Evolutionary conservation across 2,888 invertebrate genomes (phyloP), one percentile per base, ranked within the genome.

Genomic region (Hirtodrosophila duncani): DNA sequence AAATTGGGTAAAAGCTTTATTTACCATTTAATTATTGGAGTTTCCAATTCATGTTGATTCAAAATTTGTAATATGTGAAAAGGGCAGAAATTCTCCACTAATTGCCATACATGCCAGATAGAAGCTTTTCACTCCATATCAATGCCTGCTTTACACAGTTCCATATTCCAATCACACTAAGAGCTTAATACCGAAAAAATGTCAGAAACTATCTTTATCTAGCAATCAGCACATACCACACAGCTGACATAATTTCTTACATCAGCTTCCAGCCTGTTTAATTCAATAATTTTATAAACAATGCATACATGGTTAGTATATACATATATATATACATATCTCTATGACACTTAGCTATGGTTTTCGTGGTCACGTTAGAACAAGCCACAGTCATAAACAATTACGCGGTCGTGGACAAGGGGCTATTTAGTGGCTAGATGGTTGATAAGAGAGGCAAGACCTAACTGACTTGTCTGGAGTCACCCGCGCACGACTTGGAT

Each of bases 351-450:
- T 68, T 61, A 57, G 61, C 62, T 63, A 52, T 48, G 56, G 57
- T 62, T 52, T 39, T n/a, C n/a, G n/a, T n/a, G 59, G 65, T 61
- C 63, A 63, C 53, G 52, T 67, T 49, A 56, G 63, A 60, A 31
- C 60, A 51, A 43, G 33, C 46, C 29, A 44, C 13, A 46, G 37
- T 43, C 56, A 56, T 41, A 38, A 63, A 46, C 62, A 52, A 55
- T 43, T 57, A 55, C 31, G 51, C 49, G 50, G 56, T 57, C 52
- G 46, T 69, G 60, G 46, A 49, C 61, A 59, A 71, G 62, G 63
- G 49, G 44, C 52, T 46, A 53, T 57, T 74, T 70, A 39, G 48
- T n/a, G n/a, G n/a, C n/a, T 58, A 70, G 71, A 71, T 71, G 51
- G 21, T 30, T 44, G 71, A 71, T 74, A 74, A 74, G 63, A 27